These are phyloP conservation scores for Pollenia angustigena DNA, from an alignment of 2,888 invertebrate species.

Conservation along the genomic window DNA sequence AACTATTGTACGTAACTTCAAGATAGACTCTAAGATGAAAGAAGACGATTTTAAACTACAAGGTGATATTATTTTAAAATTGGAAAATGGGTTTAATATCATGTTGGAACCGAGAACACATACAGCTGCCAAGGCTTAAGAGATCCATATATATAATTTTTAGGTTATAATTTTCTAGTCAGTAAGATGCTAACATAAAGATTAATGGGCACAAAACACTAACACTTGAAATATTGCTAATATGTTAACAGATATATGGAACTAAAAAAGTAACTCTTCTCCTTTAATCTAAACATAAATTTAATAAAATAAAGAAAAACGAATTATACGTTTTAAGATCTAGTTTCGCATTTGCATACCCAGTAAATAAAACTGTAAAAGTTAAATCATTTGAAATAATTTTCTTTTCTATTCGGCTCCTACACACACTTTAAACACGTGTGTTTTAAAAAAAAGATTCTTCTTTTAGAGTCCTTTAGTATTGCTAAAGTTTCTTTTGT, in stretches of 20 bases:
- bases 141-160: background rate
- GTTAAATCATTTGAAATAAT: background rate
- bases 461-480: background rate
- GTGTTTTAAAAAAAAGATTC: constrained; percentile 22
- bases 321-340: background rate
- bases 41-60: constrained; percentile 89
- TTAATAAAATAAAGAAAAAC: constrained; percentile 23
- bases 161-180: background rate
- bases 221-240: background rate
- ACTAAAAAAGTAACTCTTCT: constrained; percentile 9
- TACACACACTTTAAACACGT: constrained; percentile 52
- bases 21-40: constrained; percentile 86
- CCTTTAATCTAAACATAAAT: background rate
- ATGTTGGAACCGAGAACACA: constrained; percentile 87
- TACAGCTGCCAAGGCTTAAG: constrained; percentile 70
- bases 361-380: constrained; percentile 65
- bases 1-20: constrained; percentile 89
- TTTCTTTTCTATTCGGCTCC: background rate
- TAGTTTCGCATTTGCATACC: background rate
- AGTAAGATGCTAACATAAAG: constrained; percentile 16
- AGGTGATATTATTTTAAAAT: constrained; percentile 90
- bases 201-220: constrained; percentile 12
- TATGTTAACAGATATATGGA: background rate
- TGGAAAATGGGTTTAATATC: constrained; percentile 89
- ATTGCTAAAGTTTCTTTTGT: constrained; percentile 37